Percentiles rank a stretch among this genome's conserved stretches.
These are phyloP conservation scores for Argyra leucocephala DNA, from an alignment of 2,888 invertebrate genomes.

Conservation along the genomic window DNA sequence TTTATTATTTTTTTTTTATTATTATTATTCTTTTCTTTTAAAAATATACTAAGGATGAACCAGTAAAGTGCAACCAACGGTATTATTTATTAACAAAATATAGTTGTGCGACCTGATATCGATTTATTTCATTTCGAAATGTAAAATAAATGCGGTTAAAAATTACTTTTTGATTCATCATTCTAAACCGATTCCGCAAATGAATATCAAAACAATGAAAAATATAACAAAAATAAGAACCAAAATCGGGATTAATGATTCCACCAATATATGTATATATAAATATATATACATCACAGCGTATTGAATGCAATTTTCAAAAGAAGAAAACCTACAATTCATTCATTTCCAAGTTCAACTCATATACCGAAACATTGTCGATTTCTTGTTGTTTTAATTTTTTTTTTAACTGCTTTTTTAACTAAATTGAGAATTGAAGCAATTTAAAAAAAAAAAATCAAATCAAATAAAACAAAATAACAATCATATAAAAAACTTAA, in stretches of 20 bases:
- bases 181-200: neutral
- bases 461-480: neutral
- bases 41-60: neutral
- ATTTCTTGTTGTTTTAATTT: neutral
- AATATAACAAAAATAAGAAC: neutral
- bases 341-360: neutral
- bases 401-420: no score
- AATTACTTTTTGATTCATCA: no score
- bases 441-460: neutral
- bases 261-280: no score
- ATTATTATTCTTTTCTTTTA: no score
- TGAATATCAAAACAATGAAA: neutral
- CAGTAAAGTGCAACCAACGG: conserved; percentile 6
- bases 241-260: neutral
- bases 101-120: neutral
- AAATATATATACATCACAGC: no score
- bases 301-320: no score
- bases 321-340: neutral
- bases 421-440: neutral
- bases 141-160: neutral
- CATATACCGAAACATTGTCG: neutral
- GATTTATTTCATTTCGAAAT: conserved; percentile 1
- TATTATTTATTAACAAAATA: neutral
- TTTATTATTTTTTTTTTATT: no score
- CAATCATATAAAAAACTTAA: neutral